These are phyloP conservation scores for Diceros bicornis DNA, from an alignment of 2,797 vertebrate genomes.

Conservation along the genomic window DNA sequence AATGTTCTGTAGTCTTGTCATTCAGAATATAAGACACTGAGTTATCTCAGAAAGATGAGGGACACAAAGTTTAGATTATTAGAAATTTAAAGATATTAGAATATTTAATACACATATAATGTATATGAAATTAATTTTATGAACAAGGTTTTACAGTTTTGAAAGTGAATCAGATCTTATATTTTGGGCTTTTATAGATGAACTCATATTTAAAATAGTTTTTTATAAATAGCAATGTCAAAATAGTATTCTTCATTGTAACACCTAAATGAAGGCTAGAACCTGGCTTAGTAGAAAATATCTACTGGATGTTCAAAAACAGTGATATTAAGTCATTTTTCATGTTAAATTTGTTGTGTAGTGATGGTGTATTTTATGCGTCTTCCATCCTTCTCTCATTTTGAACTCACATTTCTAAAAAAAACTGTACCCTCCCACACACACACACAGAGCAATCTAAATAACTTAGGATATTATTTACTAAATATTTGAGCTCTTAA, in stretches of 20 bases:
- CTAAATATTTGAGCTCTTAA: background rate
- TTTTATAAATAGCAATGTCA: background rate
- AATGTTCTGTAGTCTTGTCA: conserved; percentile 78
- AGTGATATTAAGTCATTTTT: background rate
- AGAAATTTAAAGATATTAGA: conserved; percentile 2
- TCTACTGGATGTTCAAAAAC: background rate
- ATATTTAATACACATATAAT: background rate
- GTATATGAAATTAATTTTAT: conserved; percentile 38
- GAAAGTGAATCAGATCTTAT: conserved; percentile 31
- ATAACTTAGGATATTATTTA: conserved; percentile 28
- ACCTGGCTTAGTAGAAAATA: background rate
- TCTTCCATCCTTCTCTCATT: background rate
- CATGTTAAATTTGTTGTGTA: background rate
- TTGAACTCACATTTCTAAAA: background rate
- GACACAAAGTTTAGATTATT: conserved; percentile 9
- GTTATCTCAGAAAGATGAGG: background rate
- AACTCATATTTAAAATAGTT: conserved; percentile 7
- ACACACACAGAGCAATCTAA: background rate
- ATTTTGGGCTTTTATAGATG: conserved; percentile 43
- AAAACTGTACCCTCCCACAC: background rate
- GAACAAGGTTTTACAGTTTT: conserved; percentile 20
- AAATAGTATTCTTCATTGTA: conserved; percentile 5
- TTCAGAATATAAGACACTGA: conserved; percentile 71
- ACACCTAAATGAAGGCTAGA: background rate
- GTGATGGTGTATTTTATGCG: background rate